A percentile compares a stretch with the other conserved stretches of the same genome.
These are phyloP conservation scores for Oreocharis arfaki DNA, from an alignment of 2,113 vertebrate species.

Conservation along the genomic window DNA sequence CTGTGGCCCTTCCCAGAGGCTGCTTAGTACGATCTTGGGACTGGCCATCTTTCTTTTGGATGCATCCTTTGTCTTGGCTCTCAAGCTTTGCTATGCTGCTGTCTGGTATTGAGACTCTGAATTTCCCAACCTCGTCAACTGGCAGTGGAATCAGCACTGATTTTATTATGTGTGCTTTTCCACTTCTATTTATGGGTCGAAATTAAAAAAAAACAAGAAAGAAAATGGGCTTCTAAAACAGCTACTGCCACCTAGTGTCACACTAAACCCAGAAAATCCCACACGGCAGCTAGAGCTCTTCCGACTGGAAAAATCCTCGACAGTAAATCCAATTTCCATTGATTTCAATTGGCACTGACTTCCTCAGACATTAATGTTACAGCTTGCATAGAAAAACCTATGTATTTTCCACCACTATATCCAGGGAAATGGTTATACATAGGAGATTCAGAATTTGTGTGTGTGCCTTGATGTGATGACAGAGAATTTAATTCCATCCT, in stretches of 20 bases:
- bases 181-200: background rate
- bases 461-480: background rate
- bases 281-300: background rate
- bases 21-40: background rate
- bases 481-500: background rate
- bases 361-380: background rate
- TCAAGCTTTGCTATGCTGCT: background rate
- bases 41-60: background rate
- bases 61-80: background rate
- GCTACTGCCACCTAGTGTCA: conserved; percentile 47
- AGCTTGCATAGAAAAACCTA: background rate
- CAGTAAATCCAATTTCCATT: background rate
- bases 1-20: background rate
- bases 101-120: background rate
- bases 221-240: background rate
- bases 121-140: background rate
- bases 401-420: background rate
- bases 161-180: background rate
- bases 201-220: background rate
- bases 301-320: background rate
- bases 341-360: background rate
- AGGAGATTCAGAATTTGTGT: background rate
- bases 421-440: background rate
- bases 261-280: background rate
- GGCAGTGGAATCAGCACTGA: background rate